Evolutionary conservation across 2,797 vertebrate species (phyloP), one percentile per base, ranked within the genome.

Genomic region (Danio kyathit): DNA sequence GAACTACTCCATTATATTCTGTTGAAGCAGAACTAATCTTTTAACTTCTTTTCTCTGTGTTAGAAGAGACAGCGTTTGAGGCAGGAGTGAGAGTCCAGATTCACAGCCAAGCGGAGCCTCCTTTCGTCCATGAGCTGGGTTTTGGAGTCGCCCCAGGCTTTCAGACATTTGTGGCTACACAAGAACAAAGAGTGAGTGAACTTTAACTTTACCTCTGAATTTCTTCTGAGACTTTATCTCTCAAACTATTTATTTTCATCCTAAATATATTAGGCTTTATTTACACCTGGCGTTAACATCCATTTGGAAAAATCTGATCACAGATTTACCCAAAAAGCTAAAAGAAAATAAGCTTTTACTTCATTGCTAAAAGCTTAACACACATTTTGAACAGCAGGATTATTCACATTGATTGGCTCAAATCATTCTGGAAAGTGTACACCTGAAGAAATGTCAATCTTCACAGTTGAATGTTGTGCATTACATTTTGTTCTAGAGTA

Each of bases 81-180:
- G 98, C 98, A 0, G 98, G 98, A 40, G 95, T 99, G 81, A 96
- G 98, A 85, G 98, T 99, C 83, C 98, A 99, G 93, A 97, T 99
- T 90, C 98, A 99, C 94, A 99, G 97, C 93, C 98, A 99, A 87
- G 95, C 96, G 0, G 98, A 99, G 92, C 98, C 98, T 0, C 97
- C 98, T 0, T 99, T 99, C 0, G 96, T 99, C 76, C 97, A 99
- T 56, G 97, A 99, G 88, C 93, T 99, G 81, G 98, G 98, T n/a
- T 99, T 99, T 5, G 98, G 98, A 0, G 97, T 99, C 71, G 97
- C 98, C 4, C 98, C 97, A 0, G 98, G 98, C 44, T 99, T 99
- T 91, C 98, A 99, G 94, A 99, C 98, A 0, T 99, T 99, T 17
- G 98, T 99, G 79, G 97, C 98, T 89, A 99, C 97, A 44, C 98